phyloP scores from a whole-genome alignment of 2,888 invertebrate genomes.

The Amphipyra berbera region DNA sequence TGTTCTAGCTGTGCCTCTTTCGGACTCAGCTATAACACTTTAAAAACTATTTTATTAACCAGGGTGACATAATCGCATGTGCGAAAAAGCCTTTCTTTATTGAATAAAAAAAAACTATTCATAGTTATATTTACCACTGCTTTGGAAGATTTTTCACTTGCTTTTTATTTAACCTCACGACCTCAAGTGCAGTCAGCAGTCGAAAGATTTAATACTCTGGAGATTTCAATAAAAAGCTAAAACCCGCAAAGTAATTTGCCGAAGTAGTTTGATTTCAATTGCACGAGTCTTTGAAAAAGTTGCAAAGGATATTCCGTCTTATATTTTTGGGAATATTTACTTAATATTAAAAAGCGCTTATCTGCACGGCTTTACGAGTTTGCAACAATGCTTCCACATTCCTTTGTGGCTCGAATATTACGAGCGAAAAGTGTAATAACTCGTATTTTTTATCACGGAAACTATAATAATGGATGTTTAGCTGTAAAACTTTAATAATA shows the following conservation, averaged over 20 bases:
- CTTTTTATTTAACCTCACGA: no score
- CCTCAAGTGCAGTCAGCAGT: no score
- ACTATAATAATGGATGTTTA: constrained; percentile 64
- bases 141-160: no score
- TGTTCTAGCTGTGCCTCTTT: no score
- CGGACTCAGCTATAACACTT: no score
- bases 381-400: constrained; percentile 47
- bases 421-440: constrained; percentile 50
- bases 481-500: constrained; percentile 58
- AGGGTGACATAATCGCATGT: no score
- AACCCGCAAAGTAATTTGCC: constrained; percentile 24
- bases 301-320: constrained; percentile 21
- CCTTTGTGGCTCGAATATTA: constrained; percentile 48
- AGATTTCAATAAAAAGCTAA: neutral
- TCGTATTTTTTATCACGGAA: constrained; percentile 68
- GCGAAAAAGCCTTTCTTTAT: no score
- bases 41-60: no score
- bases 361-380: constrained; percentile 30
- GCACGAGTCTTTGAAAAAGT: constrained; percentile 10
- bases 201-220: no score
- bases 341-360: constrained; percentile 47
- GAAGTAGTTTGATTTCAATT: constrained; percentile 34
- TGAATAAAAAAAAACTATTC: no score
- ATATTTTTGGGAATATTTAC: constrained; percentile 35
- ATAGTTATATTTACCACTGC: no score